phyloP scores from a whole-genome alignment of 2,888 invertebrate species.

The Cryptocephalus moraei region DNA sequence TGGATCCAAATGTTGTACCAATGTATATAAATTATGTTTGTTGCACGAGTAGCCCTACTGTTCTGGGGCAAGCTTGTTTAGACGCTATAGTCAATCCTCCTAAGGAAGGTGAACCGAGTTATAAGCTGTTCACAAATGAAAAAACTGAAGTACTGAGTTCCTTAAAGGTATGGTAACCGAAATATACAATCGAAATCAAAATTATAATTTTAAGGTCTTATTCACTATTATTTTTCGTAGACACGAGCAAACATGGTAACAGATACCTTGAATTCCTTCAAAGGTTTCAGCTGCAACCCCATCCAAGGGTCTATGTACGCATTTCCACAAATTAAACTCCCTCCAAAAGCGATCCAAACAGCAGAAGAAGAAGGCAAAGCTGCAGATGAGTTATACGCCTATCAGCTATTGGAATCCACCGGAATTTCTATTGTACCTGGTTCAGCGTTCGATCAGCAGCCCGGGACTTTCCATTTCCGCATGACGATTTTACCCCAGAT shows the following conservation, averaged over 20 bases:
- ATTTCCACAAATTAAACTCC: constrained; percentile 79
- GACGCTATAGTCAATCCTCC: constrained; percentile 91
- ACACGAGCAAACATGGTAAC: constrained; percentile 72
- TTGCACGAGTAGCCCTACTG: constrained; percentile 89
- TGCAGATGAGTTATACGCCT: constrained; percentile 91
- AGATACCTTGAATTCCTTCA: constrained; percentile 81
- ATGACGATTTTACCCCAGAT: constrained; percentile 85
- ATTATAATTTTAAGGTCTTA: no score
- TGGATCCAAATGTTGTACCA: constrained; percentile 71
- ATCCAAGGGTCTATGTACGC: constrained; percentile 93
- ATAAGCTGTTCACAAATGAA: constrained; percentile 66
- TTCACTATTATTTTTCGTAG: constrained; percentile 8
- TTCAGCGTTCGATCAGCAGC: constrained; percentile 89
- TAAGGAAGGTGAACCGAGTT: constrained; percentile 73
- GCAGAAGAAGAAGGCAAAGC: constrained; percentile 64
- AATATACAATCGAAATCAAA: neutral
- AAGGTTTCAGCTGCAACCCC: constrained; percentile 78
- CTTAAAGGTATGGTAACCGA: constrained; percentile 46
- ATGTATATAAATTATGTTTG: constrained; percentile 84
- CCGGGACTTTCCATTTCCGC: constrained; percentile 90
- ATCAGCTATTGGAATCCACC: constrained; percentile 77
- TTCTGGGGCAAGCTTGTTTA: constrained; percentile 82
- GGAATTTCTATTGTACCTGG: constrained; percentile 91
- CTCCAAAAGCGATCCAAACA: constrained; percentile 71
- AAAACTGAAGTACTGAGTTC: constrained; percentile 61